These are phyloP conservation scores for Carposina sasakii DNA, from an alignment of 1,140 invertebrate genomes.

Conservation along the genomic window DNA sequence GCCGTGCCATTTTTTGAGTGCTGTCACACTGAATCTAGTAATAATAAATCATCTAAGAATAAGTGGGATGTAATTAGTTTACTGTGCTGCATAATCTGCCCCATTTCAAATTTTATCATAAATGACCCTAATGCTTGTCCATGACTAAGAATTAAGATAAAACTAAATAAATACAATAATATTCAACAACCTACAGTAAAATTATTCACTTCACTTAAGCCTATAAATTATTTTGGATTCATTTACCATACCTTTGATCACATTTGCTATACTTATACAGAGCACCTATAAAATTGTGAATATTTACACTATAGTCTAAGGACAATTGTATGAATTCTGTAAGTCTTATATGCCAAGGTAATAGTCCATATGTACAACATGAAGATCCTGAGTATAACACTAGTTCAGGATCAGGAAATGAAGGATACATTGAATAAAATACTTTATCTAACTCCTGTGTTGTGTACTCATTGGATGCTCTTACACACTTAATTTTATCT, in stretches of 20 bases:
- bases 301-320: conserved; percentile 69
- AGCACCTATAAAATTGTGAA: conserved; percentile 72
- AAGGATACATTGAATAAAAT: conserved; percentile 60
- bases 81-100: no score
- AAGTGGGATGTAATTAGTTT: no score
- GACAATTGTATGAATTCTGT: conserved; percentile 79
- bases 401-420: conserved; percentile 79
- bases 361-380: conserved; percentile 75
- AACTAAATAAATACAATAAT: neutral
- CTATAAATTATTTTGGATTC: conserved; percentile 34
- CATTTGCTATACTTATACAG: conserved; percentile 76
- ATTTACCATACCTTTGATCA: conserved; percentile 81
- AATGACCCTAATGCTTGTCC: no score
- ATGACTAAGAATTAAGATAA: neutral
- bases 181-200: neutral
- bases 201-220: conserved; percentile 37
- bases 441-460: conserved; percentile 67
- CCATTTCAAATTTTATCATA: no score
- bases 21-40: no score
- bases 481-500: conserved; percentile 29
- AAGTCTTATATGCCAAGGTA: conserved; percentile 81
- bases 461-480: conserved; percentile 38
- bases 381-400: conserved; percentile 75
- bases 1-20: no score
- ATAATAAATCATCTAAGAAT: no score